Percentiles rank a stretch among this genome's conserved stretches.
Conservation (phyloP, 2,888 invertebrate genomes). For the Harpalus rufipes region DNA sequence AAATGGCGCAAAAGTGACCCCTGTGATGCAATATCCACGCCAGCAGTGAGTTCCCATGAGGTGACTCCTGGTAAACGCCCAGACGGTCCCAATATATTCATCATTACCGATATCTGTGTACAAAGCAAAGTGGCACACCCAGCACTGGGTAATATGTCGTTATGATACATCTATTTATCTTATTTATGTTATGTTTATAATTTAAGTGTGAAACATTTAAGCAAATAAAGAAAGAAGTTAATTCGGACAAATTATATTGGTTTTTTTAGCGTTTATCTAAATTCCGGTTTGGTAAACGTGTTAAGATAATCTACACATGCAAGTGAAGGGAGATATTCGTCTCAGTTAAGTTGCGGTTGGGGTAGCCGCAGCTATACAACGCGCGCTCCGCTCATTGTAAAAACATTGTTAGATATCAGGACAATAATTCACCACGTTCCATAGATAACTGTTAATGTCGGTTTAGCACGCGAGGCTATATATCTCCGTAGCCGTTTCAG, state of each 20-base stretch:
- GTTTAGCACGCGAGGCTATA: conserved; percentile 62
- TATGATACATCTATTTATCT: no score
- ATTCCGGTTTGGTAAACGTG: conserved; percentile 55
- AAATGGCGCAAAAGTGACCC: no score
- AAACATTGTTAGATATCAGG: conserved; percentile 65
- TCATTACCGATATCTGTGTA: no score
- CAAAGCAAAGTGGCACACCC: no score
- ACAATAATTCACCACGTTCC: conserved; percentile 66
- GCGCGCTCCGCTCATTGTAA: conserved; percentile 60
- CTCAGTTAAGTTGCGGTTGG: conserved; percentile 27
- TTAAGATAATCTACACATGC: conserved; percentile 62
- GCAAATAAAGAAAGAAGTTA: conserved; percentile 16
- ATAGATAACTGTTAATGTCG: conserved; percentile 67
- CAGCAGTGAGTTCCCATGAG: no score
- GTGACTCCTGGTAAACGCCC: no score
- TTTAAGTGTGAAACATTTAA: no score
- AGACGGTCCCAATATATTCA: no score
- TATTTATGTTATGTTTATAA: no score
- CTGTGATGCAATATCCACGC: no score
- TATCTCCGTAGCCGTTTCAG: conserved; percentile 50
- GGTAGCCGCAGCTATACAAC: conserved; percentile 11
- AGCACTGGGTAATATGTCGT: no score
- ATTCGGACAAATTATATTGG: conserved; percentile 44
- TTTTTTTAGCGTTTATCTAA: conserved; percentile 54
- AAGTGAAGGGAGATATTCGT: conserved; percentile 58